Conservation (phyloP, 2,888 invertebrate genomes). For the Gymnoscelis rufifasciata region DNA sequence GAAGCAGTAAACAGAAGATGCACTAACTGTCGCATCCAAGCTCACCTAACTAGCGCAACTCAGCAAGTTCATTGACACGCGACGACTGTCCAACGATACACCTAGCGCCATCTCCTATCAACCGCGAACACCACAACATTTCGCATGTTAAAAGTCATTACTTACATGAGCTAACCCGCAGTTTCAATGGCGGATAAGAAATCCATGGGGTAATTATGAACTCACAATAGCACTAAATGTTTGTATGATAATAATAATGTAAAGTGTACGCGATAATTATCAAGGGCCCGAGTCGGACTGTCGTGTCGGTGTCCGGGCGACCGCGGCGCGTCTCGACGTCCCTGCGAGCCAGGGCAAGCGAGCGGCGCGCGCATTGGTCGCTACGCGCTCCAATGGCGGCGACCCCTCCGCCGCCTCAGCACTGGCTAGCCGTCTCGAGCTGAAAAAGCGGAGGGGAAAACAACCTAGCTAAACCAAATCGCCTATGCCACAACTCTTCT, state of each 20-base stretch:
- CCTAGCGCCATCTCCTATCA: conserved; percentile 67
- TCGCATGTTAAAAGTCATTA: conserved; percentile 37
- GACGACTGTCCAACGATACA: conserved; percentile 45
- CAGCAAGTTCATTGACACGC: conserved; percentile 68
- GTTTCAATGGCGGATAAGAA: conserved; percentile 39
- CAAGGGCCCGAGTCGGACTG: conserved; percentile 71
- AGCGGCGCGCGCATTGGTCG: conserved; percentile 54
- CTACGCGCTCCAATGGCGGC: conserved; percentile 48
- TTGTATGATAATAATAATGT: conserved; percentile 37
- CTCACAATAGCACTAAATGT: conserved; percentile 51
- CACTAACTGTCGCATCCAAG: conserved; percentile 20
- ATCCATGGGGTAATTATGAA: conserved; percentile 46
- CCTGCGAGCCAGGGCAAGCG: conserved; percentile 64
- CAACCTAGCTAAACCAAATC: conserved; percentile 53
- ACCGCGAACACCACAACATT: conserved; percentile 37
- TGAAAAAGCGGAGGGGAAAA: conserved; percentile 69
- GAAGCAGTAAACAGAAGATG: conserved; percentile 39
- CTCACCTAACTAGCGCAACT: conserved; percentile 5
- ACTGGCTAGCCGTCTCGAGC: conserved; percentile 47
- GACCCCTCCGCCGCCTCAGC: conserved; percentile 42
- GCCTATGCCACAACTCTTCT: conserved; percentile 43
- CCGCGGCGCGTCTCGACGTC: conserved; percentile 33
- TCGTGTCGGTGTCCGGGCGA: conserved; percentile 26
- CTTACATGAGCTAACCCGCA: conserved; percentile 55
- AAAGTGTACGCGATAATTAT: conserved; percentile 52